Evolutionary conservation across 2,113 vertebrate species (phyloP).

Genomic region (Anser brachyrhynchus): DNA sequence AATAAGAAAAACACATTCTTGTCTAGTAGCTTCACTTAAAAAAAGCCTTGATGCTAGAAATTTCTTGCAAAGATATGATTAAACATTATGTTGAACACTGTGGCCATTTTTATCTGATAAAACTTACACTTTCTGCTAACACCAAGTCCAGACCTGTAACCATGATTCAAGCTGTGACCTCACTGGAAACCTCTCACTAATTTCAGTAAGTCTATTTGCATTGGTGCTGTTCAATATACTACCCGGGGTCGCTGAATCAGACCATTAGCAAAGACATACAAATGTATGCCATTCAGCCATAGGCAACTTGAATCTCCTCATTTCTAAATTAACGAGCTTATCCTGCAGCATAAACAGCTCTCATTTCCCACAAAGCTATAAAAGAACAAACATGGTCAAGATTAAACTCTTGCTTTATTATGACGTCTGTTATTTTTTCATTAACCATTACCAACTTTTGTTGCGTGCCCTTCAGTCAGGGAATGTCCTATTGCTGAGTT

Average conservation of each 20-base stretch:
- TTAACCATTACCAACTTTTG: not conserved
- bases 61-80: not conserved
- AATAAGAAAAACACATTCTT: not conserved
- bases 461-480: not conserved
- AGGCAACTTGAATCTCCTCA: not conserved
- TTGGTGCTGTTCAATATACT: not conserved
- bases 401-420: not conserved
- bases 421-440: not conserved
- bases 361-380: conserved; percentile 2
- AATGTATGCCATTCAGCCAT: not conserved
- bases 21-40: not conserved
- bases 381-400: not conserved
- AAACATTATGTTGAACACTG: not conserved
- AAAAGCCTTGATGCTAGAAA: not conserved
- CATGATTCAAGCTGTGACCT: not conserved
- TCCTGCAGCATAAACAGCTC: not conserved
- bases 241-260: not conserved
- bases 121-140: not conserved
- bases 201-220: not conserved
- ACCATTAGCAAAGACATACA: not conserved
- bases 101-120: not conserved
- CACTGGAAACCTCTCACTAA: not conserved
- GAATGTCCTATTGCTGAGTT: not conserved
- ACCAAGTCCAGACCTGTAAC: not conserved
- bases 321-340: conserved; percentile 14